Evolutionary conservation across 2,888 invertebrate species (phyloP).

Genomic region (Stenurella melanura): DNA sequence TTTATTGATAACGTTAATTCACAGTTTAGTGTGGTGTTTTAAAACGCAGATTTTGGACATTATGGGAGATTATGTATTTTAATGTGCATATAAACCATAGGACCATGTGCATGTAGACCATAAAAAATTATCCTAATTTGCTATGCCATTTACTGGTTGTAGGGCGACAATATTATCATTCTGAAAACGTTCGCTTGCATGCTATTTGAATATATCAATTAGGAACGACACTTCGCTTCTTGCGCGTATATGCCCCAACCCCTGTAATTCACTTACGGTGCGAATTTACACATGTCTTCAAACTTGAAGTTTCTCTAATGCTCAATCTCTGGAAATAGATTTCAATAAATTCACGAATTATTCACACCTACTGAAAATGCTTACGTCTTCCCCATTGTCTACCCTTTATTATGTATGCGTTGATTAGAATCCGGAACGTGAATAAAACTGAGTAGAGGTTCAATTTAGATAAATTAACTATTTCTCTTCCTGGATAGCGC

Average conservation of each 20-base stretch:
- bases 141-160: constrained; percentile 50
- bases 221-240: constrained; percentile 51
- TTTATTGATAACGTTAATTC: too few species aligned
- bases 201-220: constrained; percentile 65
- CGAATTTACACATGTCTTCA: constrained; percentile 33
- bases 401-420: constrained; percentile 34
- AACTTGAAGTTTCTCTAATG: constrained; percentile 32
- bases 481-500: neutral
- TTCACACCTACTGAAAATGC: constrained; percentile 40
- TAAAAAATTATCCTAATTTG: too few species aligned
- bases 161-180: constrained; percentile 56
- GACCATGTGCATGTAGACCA: too few species aligned
- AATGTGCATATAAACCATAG: too few species aligned
- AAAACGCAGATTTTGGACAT: too few species aligned
- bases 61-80: too few species aligned
- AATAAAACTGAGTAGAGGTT: constrained; percentile 19
- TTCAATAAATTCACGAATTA: constrained; percentile 53
- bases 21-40: too few species aligned
- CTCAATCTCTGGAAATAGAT: constrained; percentile 48
- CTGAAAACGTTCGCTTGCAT: constrained; percentile 58
- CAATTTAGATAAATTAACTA: constrained; percentile 29
- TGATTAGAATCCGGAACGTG: constrained; percentile 32
- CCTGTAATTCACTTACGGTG: constrained; percentile 40
- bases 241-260: constrained; percentile 35
- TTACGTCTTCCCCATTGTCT: constrained; percentile 32